phyloP scores from a whole-genome alignment of 2,888 invertebrate genomes.

The Dynastes tityus region DNA sequence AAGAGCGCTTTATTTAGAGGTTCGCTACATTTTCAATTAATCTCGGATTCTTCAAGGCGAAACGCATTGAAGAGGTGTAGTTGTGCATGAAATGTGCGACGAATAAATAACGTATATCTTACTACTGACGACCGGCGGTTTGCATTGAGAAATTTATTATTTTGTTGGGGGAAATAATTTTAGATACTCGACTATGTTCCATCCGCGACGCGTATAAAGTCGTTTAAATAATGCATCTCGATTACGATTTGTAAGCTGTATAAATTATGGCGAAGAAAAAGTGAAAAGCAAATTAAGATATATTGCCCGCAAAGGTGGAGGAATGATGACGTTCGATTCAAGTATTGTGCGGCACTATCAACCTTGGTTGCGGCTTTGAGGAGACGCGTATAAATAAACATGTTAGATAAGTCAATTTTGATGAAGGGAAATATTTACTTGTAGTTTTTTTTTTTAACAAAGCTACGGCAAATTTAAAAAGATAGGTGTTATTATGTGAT shows the following conservation, averaged over 20 bases:
- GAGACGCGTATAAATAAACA: no score
- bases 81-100: constrained; percentile 40
- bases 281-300: neutral
- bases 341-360: no score
- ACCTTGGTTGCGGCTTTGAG: no score
- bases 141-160: constrained; percentile 31
- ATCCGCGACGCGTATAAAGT: constrained; percentile 1
- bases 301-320: neutral
- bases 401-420: no score
- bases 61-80: constrained; percentile 39
- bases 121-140: constrained; percentile 17
- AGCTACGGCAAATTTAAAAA: no score
- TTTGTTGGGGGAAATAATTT: constrained; percentile 34
- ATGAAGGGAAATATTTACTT: no score
- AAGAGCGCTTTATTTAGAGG: constrained; percentile 28
- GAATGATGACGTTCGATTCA: neutral
- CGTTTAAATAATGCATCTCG: constrained; percentile 21
- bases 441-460: no score
- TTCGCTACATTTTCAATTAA: constrained; percentile 37
- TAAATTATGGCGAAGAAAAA: constrained; percentile 2
- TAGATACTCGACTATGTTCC: constrained; percentile 9
- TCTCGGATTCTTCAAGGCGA: constrained; percentile 36
- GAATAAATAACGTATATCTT: constrained; percentile 36
- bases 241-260: constrained; percentile 19
- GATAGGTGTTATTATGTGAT: no score